Evolutionary conservation across 2,888 invertebrate genomes (phyloP).

Genomic region (Lamellibrachia satsuma): DNA sequence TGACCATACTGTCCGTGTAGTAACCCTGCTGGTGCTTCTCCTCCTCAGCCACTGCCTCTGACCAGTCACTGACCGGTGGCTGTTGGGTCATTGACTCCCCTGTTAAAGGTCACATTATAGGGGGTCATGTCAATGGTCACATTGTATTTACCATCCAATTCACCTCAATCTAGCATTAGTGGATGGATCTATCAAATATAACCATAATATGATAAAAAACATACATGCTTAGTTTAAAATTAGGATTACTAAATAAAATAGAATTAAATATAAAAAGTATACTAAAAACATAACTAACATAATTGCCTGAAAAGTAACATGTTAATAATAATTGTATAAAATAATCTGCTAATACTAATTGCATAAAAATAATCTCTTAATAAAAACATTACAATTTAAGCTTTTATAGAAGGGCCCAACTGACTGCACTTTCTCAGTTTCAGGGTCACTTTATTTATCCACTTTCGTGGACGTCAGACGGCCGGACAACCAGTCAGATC

Average conservation of each 20-base stretch:
- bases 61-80: conserved; percentile 55
- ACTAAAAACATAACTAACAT: too few relatives aligned
- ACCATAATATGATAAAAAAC: not conserved
- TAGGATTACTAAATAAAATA: too few relatives aligned
- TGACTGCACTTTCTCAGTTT: too few relatives aligned
- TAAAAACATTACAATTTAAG: too few relatives aligned
- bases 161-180: not conserved
- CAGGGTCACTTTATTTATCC: too few relatives aligned
- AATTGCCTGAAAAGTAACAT: too few relatives aligned
- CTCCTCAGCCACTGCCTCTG: conserved; percentile 56
- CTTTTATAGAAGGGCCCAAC: too few relatives aligned
- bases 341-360: too few relatives aligned
- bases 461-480: not conserved
- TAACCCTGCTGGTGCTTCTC: conserved; percentile 49
- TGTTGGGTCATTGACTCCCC: conserved; percentile 44
- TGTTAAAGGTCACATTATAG: conserved; percentile 21
- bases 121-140: not conserved
- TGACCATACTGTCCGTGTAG: conserved; percentile 59
- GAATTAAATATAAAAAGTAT: too few relatives aligned
- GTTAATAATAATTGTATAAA: too few relatives aligned
- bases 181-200: not conserved
- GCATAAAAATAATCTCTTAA: too few relatives aligned
- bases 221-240: not conserved
- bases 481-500: not conserved
- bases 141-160: not conserved